These are phyloP conservation scores for Idaea biselata DNA, from an alignment of 2,888 invertebrate genomes.

Conservation along the genomic window DNA sequence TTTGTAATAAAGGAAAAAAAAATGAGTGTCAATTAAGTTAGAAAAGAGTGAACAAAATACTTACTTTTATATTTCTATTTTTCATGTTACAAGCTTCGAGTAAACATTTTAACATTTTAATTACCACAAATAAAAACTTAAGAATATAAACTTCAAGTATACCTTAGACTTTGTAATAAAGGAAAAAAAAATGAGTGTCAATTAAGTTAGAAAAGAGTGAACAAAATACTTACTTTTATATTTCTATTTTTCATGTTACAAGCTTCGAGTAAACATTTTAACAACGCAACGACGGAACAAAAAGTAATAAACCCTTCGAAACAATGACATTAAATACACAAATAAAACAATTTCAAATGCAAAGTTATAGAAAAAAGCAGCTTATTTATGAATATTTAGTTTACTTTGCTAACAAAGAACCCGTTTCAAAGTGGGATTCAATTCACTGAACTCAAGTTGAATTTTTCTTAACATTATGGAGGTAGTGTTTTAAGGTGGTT, in stretches of 20 bases:
- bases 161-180: neutral
- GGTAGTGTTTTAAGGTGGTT: neutral
- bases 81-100: neutral
- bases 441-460: conserved; percentile 35
- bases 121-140: too few species aligned
- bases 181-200: neutral
- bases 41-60: neutral
- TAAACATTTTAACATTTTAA: conserved; percentile 5
- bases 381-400: conserved; percentile 46
- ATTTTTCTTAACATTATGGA: conserved; percentile 35
- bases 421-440: conserved; percentile 47
- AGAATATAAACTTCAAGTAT: neutral
- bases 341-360: conserved; percentile 23
- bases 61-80: neutral
- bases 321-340: conserved; percentile 23
- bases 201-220: neutral
- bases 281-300: conserved; percentile 5
- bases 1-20: neutral
- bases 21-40: neutral
- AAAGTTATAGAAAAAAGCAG: conserved; percentile 37
- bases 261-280: conserved; percentile 1
- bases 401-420: conserved; percentile 47
- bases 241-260: neutral
- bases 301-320: neutral
- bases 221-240: neutral